Base-by-base conservation (phyloP, 2,797 vertebrate species). In the Geotrypetes seraphini region DNA sequence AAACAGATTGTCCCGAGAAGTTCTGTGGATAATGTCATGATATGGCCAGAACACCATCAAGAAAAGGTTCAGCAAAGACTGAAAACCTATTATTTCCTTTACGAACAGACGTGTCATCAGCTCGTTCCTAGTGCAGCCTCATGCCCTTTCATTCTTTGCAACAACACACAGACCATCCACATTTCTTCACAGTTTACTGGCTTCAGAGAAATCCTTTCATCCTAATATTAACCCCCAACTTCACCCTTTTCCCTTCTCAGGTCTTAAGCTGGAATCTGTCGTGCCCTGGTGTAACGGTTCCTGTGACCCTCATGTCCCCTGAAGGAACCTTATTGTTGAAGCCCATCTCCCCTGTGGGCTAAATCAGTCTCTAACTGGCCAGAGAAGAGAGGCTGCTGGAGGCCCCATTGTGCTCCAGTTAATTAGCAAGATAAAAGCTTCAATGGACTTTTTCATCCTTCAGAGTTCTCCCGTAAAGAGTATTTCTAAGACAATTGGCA, bases 101-200 rank as follows among this genome's bases (percentile, higher is more conserved):
- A 45, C 59, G 55, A 52, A 56, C 42, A 43, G 71, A 63, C 69
- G 64, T 69, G 71, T 84, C 77, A 69, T 67, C 51, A 43, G 66
- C 52, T 60, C 60, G 74, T 78, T 79, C 79, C 72, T 69, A 73
- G 66, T 64, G 69, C 73, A 79, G 75, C 73, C 83, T 81, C 83
- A 72, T 74, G 81, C 66, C 80, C 79, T 73, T 82, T 79, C 83
- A 75, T 66, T 77, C 76, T 80, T 71, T 81, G 77, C 75, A 76
- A 82, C 80, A 78, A 82, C 86, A 84, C 80, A 81, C 62, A n/a
- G 76, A 75, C 70, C 79, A 74, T 81, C 78, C 74, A 77, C 78
- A 84, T 85, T 89, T 91, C 86, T 84, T 90, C 80, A 79, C 69
- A 78, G 69, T 87, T 84, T 88, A 86, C 86, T 81, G 75, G 77